These are phyloP conservation scores for Synaphobranchus kaupii DNA, from an alignment of 2,797 vertebrate genomes.

Conservation along the genomic window DNA sequence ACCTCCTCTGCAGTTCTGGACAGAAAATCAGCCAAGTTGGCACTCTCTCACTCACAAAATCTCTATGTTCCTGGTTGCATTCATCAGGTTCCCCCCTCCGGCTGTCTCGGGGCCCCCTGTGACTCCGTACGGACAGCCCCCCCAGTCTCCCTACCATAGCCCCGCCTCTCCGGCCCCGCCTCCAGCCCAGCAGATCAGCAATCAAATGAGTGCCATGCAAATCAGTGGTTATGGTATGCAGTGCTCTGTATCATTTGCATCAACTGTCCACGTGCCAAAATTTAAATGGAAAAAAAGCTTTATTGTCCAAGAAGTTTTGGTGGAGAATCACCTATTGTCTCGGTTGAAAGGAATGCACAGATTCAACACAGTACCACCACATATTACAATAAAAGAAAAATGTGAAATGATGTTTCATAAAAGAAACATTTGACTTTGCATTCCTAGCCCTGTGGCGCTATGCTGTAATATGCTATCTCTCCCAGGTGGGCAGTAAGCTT, in stretches of 20 bases:
- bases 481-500: no score
- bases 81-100: constrained; percentile 73
- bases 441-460: neutral
- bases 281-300: neutral
- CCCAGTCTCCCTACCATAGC: constrained; percentile 69
- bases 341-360: neutral
- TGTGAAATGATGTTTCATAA: neutral
- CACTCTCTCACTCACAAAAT: neutral
- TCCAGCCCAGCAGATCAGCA: constrained; percentile 76
- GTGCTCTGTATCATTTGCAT: neutral
- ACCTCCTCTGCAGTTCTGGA: neutral
- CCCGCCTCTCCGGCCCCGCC: constrained; percentile 63
- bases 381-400: neutral
- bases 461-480: neutral
- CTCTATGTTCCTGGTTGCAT: neutral
- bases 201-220: constrained; percentile 85
- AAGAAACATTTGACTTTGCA: neutral
- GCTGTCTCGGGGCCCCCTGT: constrained; percentile 53
- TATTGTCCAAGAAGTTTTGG: neutral
- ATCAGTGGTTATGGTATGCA: constrained; percentile 81
- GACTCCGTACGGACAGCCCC: constrained; percentile 67
- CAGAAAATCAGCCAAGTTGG: neutral
- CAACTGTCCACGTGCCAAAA: neutral
- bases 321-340: neutral
- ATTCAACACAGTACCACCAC: neutral